Conservation (phyloP, 2,113 vertebrate species). For the Jacana jacana region DNA sequence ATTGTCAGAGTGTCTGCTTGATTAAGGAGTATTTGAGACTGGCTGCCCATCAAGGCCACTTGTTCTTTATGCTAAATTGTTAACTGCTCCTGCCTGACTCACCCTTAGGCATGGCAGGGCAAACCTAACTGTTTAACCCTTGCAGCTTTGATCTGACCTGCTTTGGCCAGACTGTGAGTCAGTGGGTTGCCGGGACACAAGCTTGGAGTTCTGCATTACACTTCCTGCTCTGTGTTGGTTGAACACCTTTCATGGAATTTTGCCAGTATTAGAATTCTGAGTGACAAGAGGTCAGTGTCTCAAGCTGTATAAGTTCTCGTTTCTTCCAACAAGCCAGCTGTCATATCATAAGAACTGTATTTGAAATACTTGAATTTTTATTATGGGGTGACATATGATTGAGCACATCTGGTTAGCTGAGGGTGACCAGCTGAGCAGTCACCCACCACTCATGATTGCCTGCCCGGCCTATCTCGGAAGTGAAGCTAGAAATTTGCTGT, state of each 20-base stretch:
- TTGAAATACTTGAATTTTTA: background rate
- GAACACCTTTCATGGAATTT: background rate
- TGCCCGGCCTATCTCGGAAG: background rate
- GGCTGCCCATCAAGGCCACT: background rate
- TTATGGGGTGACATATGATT: background rate
- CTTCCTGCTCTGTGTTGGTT: background rate
- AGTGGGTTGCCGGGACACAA: too few relatives aligned
- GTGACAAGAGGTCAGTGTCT: background rate
- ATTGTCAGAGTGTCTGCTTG: background rate
- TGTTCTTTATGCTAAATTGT: background rate
- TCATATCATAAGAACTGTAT: background rate
- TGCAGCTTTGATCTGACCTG: background rate
- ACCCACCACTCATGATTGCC: background rate
- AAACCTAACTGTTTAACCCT: background rate
- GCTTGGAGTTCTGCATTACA: background rate
- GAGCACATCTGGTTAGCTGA: background rate
- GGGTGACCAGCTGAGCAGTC: background rate
- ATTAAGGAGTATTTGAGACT: background rate
- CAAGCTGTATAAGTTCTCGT: background rate
- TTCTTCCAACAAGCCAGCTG: background rate
- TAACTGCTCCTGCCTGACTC: background rate
- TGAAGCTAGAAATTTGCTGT: background rate
- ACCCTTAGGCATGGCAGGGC: background rate
- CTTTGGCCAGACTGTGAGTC: background rate
- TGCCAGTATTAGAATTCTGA: background rate